phyloP scores from a whole-genome alignment of 2,797 vertebrate genomes.

The Pseudomugil gertrudae region DNA sequence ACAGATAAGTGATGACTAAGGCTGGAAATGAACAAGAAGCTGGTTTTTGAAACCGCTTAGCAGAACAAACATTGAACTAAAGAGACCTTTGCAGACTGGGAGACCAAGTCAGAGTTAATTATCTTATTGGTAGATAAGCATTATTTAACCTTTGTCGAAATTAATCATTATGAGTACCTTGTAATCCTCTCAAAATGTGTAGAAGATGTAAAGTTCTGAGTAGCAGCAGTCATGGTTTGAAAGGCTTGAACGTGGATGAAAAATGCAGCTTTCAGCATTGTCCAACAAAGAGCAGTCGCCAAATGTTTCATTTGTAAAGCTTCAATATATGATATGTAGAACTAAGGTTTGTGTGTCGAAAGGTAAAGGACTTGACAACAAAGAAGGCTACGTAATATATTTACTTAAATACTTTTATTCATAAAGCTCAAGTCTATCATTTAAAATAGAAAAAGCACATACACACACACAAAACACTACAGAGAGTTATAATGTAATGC shows the following conservation, averaged over 20 bases:
- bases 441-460: background rate
- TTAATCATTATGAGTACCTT: slow-evolving; percentile 24
- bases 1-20: slow-evolving; percentile 50
- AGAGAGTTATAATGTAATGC: background rate
- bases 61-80: slow-evolving; percentile 20
- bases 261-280: background rate
- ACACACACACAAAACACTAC: background rate
- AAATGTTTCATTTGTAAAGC: background rate
- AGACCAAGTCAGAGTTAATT: slow-evolving; percentile 52
- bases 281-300: background rate
- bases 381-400: background rate
- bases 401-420: background rate
- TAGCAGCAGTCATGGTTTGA: background rate
- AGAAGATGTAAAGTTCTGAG: background rate
- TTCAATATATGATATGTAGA: too few relatives aligned
- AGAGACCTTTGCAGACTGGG: slow-evolving; percentile 30
- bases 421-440: background rate
- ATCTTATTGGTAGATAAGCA: slow-evolving; percentile 58
- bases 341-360: background rate
- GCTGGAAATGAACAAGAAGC: slow-evolving; percentile 37
- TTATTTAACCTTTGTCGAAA: slow-evolving; percentile 45
- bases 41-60: slow-evolving; percentile 42
- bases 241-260: background rate
- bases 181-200: slow-evolving; percentile 24
- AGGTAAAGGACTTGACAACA: background rate